Evolutionary conservation across 2,113 vertebrate genomes (phyloP).

Genomic region (Pteropus alecto): DNA sequence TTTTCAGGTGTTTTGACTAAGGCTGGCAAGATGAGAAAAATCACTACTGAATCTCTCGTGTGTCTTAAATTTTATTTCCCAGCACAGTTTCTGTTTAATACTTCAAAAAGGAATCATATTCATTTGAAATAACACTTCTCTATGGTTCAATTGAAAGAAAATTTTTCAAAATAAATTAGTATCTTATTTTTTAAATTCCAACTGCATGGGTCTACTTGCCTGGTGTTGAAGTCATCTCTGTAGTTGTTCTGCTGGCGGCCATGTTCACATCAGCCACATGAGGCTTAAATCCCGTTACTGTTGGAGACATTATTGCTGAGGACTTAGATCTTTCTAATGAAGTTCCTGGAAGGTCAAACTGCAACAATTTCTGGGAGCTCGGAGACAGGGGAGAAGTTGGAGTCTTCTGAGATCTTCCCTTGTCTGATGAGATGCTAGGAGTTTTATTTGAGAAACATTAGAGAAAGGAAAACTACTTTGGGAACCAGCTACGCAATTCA

Average conservation of each 20-base stretch:
- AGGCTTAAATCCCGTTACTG: conserved; percentile 58
- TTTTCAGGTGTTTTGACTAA: conserved; percentile 12
- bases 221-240: conserved; percentile 50
- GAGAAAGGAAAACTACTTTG: conserved; percentile 24
- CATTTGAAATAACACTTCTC: conserved; percentile 14
- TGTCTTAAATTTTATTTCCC: conserved; percentile 33
- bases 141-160: background rate
- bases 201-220: conserved; percentile 67
- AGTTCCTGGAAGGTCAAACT: conserved; percentile 71
- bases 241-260: conserved; percentile 41
- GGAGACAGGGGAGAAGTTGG: conserved; percentile 80
- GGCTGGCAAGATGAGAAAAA: conserved; percentile 1
- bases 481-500: background rate
- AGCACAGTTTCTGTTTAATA: background rate
- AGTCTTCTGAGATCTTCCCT: conserved; percentile 81
- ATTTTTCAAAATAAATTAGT: background rate
- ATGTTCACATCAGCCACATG: conserved; percentile 44
- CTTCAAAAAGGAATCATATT: conserved; percentile 28
- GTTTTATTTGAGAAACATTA: conserved; percentile 54
- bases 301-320: conserved; percentile 66
- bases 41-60: background rate
- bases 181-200: background rate
- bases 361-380: conserved; percentile 79
- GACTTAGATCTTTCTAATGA: conserved; percentile 78
- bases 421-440: conserved; percentile 83